Evolutionary conservation across 2,888 invertebrate species (phyloP), one percentile per base, ranked within the genome.

Genomic region (Machimus rusticus): DNA sequence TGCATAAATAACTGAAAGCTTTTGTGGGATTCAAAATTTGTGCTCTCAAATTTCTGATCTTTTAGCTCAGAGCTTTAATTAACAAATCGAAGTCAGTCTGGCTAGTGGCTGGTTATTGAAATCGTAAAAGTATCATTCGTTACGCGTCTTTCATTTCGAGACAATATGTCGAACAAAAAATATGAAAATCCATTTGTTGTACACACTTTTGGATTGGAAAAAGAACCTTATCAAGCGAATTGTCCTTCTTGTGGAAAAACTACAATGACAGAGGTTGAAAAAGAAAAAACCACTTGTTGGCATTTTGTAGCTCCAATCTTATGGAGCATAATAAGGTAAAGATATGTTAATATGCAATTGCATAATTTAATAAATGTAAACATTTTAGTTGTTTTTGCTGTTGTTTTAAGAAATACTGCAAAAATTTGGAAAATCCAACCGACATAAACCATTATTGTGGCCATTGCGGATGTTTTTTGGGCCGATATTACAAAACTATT

Each of bases 391-490:
- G 51, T 12, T 79, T n/a, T 5, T 81, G 81, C 55, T 81, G 81
- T 55, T 19, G 37, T 34, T 12, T 23, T 43, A 5, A 39, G 19
- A 78, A 78, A 23, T 43, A 39, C 23, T 43, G 1, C 5, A 37
- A 39, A 78, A 39, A 1, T 37, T 78, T 23, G 43, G 39, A 78
- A 78, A 37, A 78, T 43, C 19, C 78, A 57, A 37, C 55, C 8
- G 92, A 92, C n/a, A 90, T 90, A 78, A 92, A 92, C 89, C 92
- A 92, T 55, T 92, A 92, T 77, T 92, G 92, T 66, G 88, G 89
- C 0, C 90, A 91, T 39, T 92, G 92, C 76, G 92, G 92, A 39
- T 92, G 92, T 86, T 92, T 89, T 37, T 91, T 92, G 88, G 92
- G 92, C 2, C 90, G 92, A 2, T 91, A 90, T 43, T 43, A 78